Base-by-base conservation (phyloP, 2,113 vertebrate species). In the Pterophyllum scalare region DNA sequence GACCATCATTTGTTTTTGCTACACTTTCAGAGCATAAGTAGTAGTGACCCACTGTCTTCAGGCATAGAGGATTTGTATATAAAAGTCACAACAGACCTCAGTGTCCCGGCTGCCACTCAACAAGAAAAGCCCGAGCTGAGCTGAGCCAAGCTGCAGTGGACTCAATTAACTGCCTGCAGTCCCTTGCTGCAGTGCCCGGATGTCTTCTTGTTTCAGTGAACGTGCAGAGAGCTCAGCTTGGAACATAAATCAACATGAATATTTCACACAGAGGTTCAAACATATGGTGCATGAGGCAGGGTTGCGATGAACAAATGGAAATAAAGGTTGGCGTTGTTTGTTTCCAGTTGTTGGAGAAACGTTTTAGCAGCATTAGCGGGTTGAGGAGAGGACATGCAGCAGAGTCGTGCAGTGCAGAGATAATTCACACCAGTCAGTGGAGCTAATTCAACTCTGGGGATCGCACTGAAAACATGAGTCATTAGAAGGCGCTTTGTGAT, bases 381-480 rank as follows among this genome's bases (percentile, higher is more conserved):
- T 26, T 77, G 58, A 60, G 56, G 43, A 26, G 28, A 61, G 67
- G 70, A 72, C 24, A 1, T 17, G 24, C 64, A 46, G 52, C 74
- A 78, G 65, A 70, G 77, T 46, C 56, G 2, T 3, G 2, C 65
- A 72, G 13, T 75, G 17, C 26, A 22, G 62, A n/a, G 43, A 26
- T 72, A 54, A 72, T 72, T 72, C 38, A 59, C 60, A 59, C 64
- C 81, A 77, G 61, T 59, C 64, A 24, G 11, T 17, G 49, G 49
- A 22, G n/a, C 57, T 40, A n/a, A 58, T 52, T 74, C 12, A 59
- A 56, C 17, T 0, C 38, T 24, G 10, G 52, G 61, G 3, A 10
- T 46, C 56, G 78, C 40, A 26, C 67, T 38, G 17, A 74, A 78
- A 62, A 8, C 72, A 75, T 80, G 77, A 88, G 87, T 90, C 86